These are phyloP conservation scores for Macrocentrus cingulum DNA, from an alignment of 1,140 invertebrate species.

Conservation along the genomic window DNA sequence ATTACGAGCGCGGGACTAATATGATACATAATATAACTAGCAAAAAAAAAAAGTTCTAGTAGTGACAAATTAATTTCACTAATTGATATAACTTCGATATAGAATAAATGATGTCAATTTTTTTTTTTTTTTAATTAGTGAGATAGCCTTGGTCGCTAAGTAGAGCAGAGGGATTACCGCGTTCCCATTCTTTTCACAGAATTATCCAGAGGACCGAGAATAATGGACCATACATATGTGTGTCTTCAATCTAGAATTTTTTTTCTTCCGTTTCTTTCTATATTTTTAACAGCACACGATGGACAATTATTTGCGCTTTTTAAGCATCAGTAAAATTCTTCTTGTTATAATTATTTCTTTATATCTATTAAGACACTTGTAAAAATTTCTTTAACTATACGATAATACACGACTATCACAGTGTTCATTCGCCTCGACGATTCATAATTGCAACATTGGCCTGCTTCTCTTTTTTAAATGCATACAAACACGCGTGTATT, in stretches of 20 bases:
- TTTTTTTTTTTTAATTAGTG: too few relatives aligned
- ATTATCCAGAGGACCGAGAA: neutral
- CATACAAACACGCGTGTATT: neutral
- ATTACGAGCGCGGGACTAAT: too few relatives aligned
- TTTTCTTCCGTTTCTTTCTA: neutral
- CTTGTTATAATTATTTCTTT: too few relatives aligned
- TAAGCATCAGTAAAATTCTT: neutral
- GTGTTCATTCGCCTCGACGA: slow-evolving; percentile 8
- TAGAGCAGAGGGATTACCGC: neutral
- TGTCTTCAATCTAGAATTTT: neutral
- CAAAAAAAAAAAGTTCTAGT: neutral
- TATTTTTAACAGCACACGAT: neutral
- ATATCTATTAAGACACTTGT: too few relatives aligned
- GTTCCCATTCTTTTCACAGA: slow-evolving; percentile 6
- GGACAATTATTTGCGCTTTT: neutral
- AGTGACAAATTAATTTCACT: slow-evolving; percentile 2
- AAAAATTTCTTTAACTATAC: neutral
- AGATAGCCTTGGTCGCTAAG: neutral
- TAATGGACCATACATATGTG: slow-evolving; percentile 9
- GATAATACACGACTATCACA: neutral
- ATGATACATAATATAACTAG: too few relatives aligned
- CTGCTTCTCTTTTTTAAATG: slow-evolving; percentile 10
- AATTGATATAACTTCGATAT: neutral
- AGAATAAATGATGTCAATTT: neutral
- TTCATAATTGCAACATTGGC: slow-evolving; percentile 9